phyloP scores from a whole-genome alignment of 2,888 invertebrate species.

The Neoaliturus tenellus region DNA sequence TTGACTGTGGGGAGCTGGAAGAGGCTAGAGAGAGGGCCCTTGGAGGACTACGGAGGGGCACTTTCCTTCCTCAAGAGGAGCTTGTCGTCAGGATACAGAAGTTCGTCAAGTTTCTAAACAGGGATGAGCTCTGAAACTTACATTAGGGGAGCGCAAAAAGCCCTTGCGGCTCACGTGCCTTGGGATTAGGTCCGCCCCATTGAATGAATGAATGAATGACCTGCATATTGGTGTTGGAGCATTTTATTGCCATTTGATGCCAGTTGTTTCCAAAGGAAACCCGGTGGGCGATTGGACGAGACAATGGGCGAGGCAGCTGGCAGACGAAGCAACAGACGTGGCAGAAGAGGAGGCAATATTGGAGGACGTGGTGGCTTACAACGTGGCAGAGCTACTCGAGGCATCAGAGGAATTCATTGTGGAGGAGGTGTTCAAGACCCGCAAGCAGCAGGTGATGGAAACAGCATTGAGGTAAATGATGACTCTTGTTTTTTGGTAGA shows the following conservation, averaged over 20 bases:
- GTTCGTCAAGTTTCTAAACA: too few species aligned
- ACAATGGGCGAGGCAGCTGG: background rate
- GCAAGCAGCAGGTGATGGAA: background rate
- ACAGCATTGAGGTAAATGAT: background rate
- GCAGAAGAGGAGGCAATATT: background rate
- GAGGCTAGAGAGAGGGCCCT: too few species aligned
- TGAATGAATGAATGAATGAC: too few species aligned
- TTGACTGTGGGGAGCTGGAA: too few species aligned
- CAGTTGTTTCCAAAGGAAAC: background rate
- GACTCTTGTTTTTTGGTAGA: background rate
- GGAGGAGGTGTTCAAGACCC: background rate
- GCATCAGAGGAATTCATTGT: background rate
- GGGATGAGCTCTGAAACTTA: too few species aligned
- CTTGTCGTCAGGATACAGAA: too few species aligned
- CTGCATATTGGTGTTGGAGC: background rate
- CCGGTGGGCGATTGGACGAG: background rate
- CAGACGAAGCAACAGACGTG: background rate
- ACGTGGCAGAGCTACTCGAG: background rate
- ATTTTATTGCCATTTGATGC: background rate
- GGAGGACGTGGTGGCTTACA: background rate
- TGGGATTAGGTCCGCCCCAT: too few species aligned
- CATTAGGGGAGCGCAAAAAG: too few species aligned
- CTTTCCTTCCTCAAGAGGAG: too few species aligned
- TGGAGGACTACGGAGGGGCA: too few species aligned
- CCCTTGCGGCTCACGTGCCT: too few species aligned